Evolutionary conservation across 2,797 vertebrate species (phyloP), one percentile per base, ranked within the genome.

Genomic region (Cyclopterus lumpus): DNA sequence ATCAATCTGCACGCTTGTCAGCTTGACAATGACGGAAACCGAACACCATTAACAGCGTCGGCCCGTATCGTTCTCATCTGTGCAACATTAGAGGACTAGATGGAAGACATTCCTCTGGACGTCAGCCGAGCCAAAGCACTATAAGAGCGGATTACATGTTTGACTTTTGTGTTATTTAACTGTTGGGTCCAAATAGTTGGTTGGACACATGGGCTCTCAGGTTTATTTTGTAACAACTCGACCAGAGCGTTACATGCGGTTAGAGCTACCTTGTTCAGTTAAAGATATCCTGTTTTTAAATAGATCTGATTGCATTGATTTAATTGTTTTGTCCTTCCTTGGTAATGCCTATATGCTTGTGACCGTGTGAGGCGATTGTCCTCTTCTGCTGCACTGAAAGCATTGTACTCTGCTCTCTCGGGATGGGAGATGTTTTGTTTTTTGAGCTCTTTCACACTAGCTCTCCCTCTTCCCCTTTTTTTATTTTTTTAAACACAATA

Each of bases 1-100:
- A 94, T 95, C 94, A 95, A 94, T 95, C 92, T 95, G 90, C 80
- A 40, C 38, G 65, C 84, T 66, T 94, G 93, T 93, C 93, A 95
- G 81, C 67, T 66, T 68, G 88, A 94, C 93, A 94, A 92, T 91
- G 92, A 94, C 78, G 53, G 92, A 91, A 92, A 94, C 89, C 82
- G 83, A 90, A 91, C 92, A 92, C 91, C 85, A 77, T 90, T 88
- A 85, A 64, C 89, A 22, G 80, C 73, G 60, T 83, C 83, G 44
- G 79, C 81, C 69, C 7, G 79, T 73, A 80, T 91, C 81, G 67
- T 83, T 82, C 83, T 93, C 77, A 83, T 89, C 82, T 82, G 84
- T 86, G 90, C 89, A 84, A 91, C 89, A 89, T 91, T 83, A 91
- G 89, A 83, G 86, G 89, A 92, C 94, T 90, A 66, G 85, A 92